phyloP scores from a whole-genome alignment of 2,888 invertebrate species.

The Tortricodes alternella region DNA sequence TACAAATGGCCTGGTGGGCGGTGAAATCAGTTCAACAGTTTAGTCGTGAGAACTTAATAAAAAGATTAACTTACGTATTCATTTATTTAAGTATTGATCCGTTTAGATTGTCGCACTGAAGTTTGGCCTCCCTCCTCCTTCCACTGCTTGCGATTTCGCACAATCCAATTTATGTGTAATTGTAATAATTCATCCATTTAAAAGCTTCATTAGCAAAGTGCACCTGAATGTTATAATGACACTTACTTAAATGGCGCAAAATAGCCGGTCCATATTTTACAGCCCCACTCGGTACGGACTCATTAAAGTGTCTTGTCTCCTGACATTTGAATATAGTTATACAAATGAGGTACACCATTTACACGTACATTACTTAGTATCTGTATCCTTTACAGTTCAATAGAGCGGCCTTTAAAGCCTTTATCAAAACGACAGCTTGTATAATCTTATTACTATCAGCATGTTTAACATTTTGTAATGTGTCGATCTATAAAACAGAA shows the following conservation, averaged over 20 bases:
- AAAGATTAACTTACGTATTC: too few species aligned
- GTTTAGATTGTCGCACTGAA: too few species aligned
- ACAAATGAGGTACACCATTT: conserved; percentile 42
- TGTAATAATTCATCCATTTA: neutral
- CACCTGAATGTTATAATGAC: neutral
- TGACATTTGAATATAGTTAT: conserved; percentile 55
- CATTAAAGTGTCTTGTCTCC: conserved; percentile 45
- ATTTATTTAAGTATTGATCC: too few species aligned
- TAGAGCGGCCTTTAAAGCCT: neutral
- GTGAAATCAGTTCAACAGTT: too few species aligned
- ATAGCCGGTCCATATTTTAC: neutral
- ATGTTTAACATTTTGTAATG: neutral
- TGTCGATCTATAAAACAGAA: too few species aligned
- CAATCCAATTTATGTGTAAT: too few species aligned
- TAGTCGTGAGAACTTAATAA: too few species aligned
- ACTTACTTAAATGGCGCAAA: conserved; percentile 1
- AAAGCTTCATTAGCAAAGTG: neutral
- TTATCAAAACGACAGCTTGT: neutral
- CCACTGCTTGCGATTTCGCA: too few species aligned
- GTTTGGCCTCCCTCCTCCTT: too few species aligned
- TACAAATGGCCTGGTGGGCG: too few species aligned
- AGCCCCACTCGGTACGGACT: conserved; percentile 17
- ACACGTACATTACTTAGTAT: conserved; percentile 2
- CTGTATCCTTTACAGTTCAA: conserved; percentile 1
- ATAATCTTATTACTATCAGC: neutral